These are phyloP conservation scores for Spinus olivaceus DNA, from an alignment of 2,797 vertebrate species.

Conservation along the genomic window DNA sequence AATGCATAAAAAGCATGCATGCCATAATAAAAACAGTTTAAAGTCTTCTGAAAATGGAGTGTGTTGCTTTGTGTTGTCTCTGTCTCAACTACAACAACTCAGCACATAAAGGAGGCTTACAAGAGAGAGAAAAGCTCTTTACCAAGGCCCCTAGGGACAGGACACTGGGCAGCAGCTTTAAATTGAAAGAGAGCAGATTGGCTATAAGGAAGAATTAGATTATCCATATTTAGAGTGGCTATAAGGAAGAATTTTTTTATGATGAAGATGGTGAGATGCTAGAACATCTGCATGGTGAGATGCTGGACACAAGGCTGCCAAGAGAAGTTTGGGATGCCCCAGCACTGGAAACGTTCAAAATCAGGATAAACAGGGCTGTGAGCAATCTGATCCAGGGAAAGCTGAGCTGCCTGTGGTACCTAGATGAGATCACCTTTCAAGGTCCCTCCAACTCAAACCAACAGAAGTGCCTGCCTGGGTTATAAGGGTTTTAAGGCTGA, in stretches of 20 bases:
- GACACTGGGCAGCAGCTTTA: background rate
- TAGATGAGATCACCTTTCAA: background rate
- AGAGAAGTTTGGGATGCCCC: background rate
- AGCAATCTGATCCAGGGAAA: background rate
- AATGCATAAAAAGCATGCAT: no score
- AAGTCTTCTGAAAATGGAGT: background rate
- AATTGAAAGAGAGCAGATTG: background rate
- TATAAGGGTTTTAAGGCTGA: background rate
- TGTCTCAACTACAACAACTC: background rate
- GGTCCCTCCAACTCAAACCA: background rate
- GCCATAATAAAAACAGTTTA: background rate
- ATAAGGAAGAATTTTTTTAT: background rate
- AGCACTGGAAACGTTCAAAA: background rate
- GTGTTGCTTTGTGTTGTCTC: background rate
- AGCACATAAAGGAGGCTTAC: background rate
- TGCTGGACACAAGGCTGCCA: background rate
- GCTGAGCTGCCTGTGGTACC: background rate
- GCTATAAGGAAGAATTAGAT: background rate
- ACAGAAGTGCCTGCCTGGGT: background rate
- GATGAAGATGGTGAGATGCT: background rate
- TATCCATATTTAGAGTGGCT: no score
- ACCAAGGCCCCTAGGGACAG: background rate
- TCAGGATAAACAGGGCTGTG: background rate
- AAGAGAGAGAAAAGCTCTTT: background rate
- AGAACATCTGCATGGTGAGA: background rate